phyloP scores from a whole-genome alignment of 2,888 invertebrate species.

The Dryomyza anilis region DNA sequence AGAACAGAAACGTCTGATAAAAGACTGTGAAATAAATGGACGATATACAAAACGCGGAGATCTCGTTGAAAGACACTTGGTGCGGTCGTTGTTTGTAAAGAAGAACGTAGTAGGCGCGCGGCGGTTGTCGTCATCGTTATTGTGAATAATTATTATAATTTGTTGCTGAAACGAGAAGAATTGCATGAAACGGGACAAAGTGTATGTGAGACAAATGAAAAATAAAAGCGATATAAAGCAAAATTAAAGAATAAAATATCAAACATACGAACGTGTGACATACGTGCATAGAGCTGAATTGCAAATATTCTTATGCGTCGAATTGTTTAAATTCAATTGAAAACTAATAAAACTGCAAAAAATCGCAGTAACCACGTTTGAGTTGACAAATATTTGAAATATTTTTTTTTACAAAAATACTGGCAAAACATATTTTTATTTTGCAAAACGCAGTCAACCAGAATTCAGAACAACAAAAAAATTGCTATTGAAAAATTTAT shows the following conservation, averaged over 20 bases:
- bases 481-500: slow-evolving; percentile 1
- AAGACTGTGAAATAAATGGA: no score
- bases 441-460: slow-evolving; percentile 8
- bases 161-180: not conserved
- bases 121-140: not conserved
- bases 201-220: not conserved
- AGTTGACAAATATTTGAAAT: no score
- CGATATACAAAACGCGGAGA: no score
- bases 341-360: no score
- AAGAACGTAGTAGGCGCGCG: no score
- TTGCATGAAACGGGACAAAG: not conserved
- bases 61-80: no score
- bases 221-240: not conserved
- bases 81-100: no score
- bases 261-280: not conserved
- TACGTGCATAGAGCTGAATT: no score
- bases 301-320: no score
- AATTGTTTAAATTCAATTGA: no score
- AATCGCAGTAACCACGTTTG: no score
- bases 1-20: no score
- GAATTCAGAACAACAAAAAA: not conserved
- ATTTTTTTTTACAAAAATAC: not conserved
- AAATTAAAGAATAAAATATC: not conserved
- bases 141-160: not conserved
- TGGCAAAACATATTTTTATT: not conserved